Evolutionary conservation across 2,113 vertebrate species (phyloP).

Genomic region (Ranitomeya imitator): DNA sequence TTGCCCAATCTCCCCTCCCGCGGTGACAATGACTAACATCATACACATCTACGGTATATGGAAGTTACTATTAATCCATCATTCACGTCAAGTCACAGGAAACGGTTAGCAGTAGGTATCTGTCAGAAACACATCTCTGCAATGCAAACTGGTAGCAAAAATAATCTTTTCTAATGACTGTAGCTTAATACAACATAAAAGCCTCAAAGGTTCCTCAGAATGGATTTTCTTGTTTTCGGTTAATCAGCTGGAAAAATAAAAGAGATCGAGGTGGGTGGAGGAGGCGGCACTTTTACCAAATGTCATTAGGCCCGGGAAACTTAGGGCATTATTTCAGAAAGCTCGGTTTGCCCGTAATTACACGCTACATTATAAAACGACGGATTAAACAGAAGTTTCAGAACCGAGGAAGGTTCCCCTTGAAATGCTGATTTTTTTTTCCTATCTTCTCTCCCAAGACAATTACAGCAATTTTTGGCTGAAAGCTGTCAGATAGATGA

Average conservation of each 20-base stretch:
- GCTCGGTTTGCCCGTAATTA: not conserved
- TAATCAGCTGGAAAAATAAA: slow-evolving; percentile 37
- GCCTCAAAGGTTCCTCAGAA: not conserved
- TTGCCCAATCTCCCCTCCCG: not conserved
- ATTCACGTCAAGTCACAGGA: not conserved
- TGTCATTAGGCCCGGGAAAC: not conserved
- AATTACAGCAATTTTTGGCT: slow-evolving; percentile 10
- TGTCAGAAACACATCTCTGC: not conserved
- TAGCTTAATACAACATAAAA: not conserved
- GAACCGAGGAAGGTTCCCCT: not conserved
- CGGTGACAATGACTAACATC: not conserved
- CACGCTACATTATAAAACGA: slow-evolving; percentile 21
- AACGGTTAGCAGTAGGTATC: not conserved
- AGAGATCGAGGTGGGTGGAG: not conserved
- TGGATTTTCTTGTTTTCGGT: slow-evolving; percentile 17
- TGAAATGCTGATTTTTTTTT: not conserved
- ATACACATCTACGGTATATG: not conserved
- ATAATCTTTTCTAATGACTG: slow-evolving; percentile 1
- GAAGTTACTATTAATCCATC: not conserved
- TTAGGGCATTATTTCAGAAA: slow-evolving; percentile 12
- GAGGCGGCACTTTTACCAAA: not conserved
- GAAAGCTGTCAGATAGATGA: slow-evolving; percentile 30
- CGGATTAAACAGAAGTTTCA: not conserved
- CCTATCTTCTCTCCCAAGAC: not conserved
- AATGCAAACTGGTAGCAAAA: not conserved